phyloP scores from a whole-genome alignment of 2,888 invertebrate species.

The Metallyticus violacea region DNA sequence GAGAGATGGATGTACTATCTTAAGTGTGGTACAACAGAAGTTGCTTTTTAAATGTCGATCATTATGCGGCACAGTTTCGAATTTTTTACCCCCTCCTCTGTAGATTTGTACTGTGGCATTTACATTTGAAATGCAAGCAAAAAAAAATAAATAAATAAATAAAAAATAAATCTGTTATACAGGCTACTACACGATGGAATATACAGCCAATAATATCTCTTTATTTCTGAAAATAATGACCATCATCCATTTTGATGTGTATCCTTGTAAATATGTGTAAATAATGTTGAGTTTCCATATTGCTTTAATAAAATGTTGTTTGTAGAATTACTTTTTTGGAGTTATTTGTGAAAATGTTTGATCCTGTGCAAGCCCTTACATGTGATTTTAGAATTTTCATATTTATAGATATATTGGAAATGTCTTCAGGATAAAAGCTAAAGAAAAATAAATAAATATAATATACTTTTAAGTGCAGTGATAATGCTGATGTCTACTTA shows the following conservation, averaged over 20 bases:
- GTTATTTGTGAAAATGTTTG: not conserved
- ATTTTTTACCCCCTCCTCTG: not conserved
- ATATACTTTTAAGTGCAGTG: too few relatives aligned
- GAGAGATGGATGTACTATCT: not conserved
- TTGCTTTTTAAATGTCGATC: not conserved
- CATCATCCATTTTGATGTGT: constrained; percentile 18
- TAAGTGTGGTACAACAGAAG: not conserved
- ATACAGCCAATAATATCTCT: not conserved
- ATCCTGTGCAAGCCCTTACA: not conserved
- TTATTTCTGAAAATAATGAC: constrained; percentile 7
- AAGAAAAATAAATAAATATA: not conserved
- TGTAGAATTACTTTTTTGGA: constrained; percentile 47
- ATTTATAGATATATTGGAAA: not conserved
- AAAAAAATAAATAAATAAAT: too few relatives aligned
- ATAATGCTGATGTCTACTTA: too few relatives aligned
- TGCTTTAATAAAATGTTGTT: constrained; percentile 59
- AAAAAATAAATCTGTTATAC: too few relatives aligned
- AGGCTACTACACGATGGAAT: not conserved
- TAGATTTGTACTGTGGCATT: not conserved
- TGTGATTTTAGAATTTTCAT: not conserved
- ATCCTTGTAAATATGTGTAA: constrained; percentile 43
- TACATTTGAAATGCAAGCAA: not conserved
- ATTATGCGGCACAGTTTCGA: not conserved
- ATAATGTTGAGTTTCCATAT: constrained; percentile 59
- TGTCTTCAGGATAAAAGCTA: not conserved